Conservation (phyloP, 1,140 invertebrate species). For the Aleiodes sp. region DNA sequence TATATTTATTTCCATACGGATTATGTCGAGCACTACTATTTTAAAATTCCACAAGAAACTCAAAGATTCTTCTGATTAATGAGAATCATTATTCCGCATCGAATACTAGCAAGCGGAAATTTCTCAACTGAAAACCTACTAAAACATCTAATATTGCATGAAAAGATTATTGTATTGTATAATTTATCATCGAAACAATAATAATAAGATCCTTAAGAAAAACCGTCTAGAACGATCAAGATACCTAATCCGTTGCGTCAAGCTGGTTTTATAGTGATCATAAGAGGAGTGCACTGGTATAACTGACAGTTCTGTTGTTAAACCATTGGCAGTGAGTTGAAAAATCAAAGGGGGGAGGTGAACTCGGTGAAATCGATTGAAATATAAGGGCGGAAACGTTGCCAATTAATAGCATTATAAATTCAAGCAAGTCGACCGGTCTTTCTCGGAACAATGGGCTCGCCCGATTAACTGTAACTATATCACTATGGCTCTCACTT, state of each 20-base stretch:
- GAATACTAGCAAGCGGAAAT: background rate
- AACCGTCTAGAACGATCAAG: background rate
- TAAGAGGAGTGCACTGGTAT: background rate
- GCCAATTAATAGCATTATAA: slow-evolving; percentile 56
- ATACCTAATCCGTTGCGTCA: slow-evolving; percentile 12
- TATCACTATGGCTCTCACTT: background rate
- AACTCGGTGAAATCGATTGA: slow-evolving; percentile 41
- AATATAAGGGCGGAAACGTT: slow-evolving; percentile 53
- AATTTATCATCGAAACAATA: background rate
- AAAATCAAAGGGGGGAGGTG: background rate
- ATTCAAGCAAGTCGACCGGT: slow-evolving; percentile 42
- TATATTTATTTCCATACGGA: too few species aligned
- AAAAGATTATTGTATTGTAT: too few species aligned
- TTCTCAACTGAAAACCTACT: too few species aligned
- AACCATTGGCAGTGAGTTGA: background rate
- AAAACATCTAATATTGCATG: too few species aligned
- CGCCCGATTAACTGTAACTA: background rate
- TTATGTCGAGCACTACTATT: too few species aligned
- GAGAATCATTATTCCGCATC: too few species aligned
- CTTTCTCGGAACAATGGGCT: slow-evolving; percentile 46
- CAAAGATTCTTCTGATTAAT: too few species aligned
- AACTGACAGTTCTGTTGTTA: background rate
- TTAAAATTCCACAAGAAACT: too few species aligned
- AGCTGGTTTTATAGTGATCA: slow-evolving; percentile 9
- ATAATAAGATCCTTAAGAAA: background rate